Evolutionary conservation across 2,797 vertebrate genomes (phyloP).

Genomic region (Gadopsis marmoratus): DNA sequence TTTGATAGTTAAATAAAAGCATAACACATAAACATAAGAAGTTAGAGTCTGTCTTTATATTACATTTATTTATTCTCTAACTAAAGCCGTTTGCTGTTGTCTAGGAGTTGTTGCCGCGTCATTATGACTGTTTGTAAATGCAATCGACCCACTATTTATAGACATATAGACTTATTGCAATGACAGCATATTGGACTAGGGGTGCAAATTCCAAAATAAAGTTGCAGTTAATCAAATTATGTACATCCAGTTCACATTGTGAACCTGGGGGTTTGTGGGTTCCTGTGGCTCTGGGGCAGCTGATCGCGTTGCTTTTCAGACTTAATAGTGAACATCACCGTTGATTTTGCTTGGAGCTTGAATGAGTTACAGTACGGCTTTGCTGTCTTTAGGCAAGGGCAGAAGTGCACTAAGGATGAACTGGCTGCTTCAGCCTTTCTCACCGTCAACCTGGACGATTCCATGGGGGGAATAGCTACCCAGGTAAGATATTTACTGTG

Average conservation of each 20-base stretch:
- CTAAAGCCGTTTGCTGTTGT: no score
- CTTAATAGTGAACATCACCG: not conserved
- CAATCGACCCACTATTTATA: no score
- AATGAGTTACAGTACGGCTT: not conserved
- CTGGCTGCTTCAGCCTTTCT: slow-evolving; percentile 81
- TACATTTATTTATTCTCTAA: no score
- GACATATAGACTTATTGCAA: no score
- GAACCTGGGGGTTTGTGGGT: not conserved
- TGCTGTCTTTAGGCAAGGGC: slow-evolving; percentile 82
- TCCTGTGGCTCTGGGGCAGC: not conserved
- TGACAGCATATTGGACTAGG: no score
- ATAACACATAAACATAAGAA: not conserved
- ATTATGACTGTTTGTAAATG: no score
- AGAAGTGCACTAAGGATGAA: slow-evolving; percentile 79
- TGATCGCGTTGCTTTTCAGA: slow-evolving; percentile 1
- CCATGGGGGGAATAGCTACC: slow-evolving; percentile 80
- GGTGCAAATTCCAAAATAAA: no score
- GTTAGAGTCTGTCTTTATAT: no score
- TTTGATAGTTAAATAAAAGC: no score
- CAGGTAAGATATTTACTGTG: slow-evolving; percentile 74
- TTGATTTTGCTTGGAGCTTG: not conserved
- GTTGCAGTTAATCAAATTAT: not conserved
- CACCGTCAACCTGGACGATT: slow-evolving; percentile 80
- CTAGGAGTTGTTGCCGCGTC: no score
- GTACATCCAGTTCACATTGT: not conserved